phyloP scores from a whole-genome alignment of 2,113 vertebrate genomes.

The Perca fluviatilis region DNA sequence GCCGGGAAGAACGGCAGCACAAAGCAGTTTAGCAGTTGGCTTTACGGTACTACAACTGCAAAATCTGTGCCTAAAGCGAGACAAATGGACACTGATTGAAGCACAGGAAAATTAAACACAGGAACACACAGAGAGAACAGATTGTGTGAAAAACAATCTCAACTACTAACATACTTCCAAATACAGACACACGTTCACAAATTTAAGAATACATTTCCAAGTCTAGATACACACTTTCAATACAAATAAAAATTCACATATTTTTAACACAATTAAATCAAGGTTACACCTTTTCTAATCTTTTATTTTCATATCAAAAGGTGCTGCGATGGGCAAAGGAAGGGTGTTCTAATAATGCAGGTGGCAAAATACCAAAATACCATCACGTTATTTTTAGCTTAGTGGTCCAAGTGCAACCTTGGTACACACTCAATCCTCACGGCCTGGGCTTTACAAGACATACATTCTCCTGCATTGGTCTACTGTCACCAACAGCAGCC shows the following conservation, averaged over 20 bases:
- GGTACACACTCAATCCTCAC: conserved; percentile 69
- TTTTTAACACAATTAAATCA: conserved; percentile 27
- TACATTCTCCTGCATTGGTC: conserved; percentile 57
- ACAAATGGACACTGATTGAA: conserved; percentile 10
- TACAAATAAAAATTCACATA: neutral
- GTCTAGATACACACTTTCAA: neutral
- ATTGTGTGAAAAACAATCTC: neutral
- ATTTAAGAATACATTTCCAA: neutral
- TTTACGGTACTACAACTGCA: neutral
- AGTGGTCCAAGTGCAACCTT: conserved; percentile 71
- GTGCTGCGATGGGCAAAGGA: conserved; percentile 45
- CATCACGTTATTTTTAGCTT: conserved; percentile 76
- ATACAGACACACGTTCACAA: neutral
- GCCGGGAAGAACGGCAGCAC: neutral
- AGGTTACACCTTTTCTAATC: conserved; percentile 35
- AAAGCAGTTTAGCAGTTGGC: neutral
- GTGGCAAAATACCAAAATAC: conserved; percentile 82
- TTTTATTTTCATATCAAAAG: conserved; percentile 55
- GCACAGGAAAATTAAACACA: neutral
- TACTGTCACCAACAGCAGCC: conserved; percentile 71
- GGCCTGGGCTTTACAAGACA: conserved; percentile 72
- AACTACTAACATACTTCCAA: neutral
- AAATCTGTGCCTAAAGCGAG: neutral
- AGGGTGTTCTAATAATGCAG: conserved; percentile 73
- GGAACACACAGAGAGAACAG: neutral